phyloP scores from a whole-genome alignment of 2,113 vertebrate genomes.

The Anser cygnoides region DNA sequence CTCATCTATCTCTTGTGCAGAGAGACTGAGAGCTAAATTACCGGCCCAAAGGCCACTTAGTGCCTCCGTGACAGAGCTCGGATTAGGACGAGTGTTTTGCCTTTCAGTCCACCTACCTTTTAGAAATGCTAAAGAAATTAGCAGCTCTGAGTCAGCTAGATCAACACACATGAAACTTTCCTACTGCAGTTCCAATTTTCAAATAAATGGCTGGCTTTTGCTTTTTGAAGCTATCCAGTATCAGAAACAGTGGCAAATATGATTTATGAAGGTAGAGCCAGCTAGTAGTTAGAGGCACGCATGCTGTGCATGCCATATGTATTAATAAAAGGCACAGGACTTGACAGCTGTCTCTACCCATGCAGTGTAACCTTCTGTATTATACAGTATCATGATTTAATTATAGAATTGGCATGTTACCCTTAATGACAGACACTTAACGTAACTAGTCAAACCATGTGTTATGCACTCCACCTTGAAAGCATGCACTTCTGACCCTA shows the following conservation, averaged over 20 bases:
- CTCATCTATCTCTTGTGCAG: neutral
- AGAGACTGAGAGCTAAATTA: neutral
- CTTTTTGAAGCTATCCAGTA: slow-evolving; percentile 21
- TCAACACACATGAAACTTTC: neutral
- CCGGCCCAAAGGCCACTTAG: neutral
- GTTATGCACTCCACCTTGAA: slow-evolving; percentile 60
- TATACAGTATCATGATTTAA: slow-evolving; percentile 73
- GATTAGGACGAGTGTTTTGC: neutral
- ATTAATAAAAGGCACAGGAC: slow-evolving; percentile 66
- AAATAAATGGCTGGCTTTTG: neutral
- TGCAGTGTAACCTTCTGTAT: slow-evolving; percentile 63
- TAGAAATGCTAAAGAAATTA: neutral
- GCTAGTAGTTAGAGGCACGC: slow-evolving; percentile 48
- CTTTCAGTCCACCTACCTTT: neutral
- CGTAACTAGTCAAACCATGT: slow-evolving; percentile 52
- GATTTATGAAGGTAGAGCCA: slow-evolving; percentile 54
- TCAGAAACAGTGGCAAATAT: slow-evolving; percentile 26
- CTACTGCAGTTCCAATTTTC: slow-evolving; percentile 7
- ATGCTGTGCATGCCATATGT: slow-evolving; percentile 62
- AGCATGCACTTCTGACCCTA: slow-evolving; percentile 54
- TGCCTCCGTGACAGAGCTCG: neutral
- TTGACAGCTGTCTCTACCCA: slow-evolving; percentile 65
- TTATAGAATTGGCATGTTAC: slow-evolving; percentile 68
- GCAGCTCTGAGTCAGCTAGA: neutral
- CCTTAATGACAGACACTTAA: slow-evolving; percentile 67